Conservation (phyloP, 2,888 invertebrate genomes). For the Latrodectus elegans region DNA sequence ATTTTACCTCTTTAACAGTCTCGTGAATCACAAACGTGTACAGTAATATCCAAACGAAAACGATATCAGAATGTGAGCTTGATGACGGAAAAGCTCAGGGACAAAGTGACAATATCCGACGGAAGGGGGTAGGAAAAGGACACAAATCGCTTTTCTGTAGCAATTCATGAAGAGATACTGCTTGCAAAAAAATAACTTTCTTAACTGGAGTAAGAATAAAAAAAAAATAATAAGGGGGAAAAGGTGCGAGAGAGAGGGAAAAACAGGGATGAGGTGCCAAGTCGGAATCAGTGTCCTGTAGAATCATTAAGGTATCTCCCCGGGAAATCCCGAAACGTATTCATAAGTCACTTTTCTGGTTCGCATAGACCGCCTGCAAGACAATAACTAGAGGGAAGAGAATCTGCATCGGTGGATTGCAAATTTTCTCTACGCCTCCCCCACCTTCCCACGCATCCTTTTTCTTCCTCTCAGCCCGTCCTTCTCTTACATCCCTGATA, state of each 20-base stretch:
- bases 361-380: conserved; percentile 56
- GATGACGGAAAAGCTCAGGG: conserved; percentile 32
- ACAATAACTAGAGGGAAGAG: conserved; percentile 63
- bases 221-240: conserved; percentile 13
- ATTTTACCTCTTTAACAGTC: conserved; percentile 56
- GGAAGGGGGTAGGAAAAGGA: not conserved
- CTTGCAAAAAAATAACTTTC: not conserved
- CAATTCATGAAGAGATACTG: not conserved
- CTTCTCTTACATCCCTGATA: conserved; percentile 36
- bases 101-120: conserved; percentile 28
- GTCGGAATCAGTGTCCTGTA: conserved; percentile 59
- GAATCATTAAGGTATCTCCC: conserved; percentile 60
- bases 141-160: conserved; percentile 41
- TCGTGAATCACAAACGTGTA: not conserved
- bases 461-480: conserved; percentile 25
- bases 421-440: conserved; percentile 41
- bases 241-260: not conserved
- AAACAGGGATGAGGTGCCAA: conserved; percentile 12
- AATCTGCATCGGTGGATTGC: conserved; percentile 38
- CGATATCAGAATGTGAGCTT: conserved; percentile 34
- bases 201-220: not conserved
- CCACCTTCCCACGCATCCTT: conserved; percentile 4
- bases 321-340: conserved; percentile 50
- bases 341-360: conserved; percentile 67
- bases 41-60: conserved; percentile 55